Conservation (phyloP, 2,113 vertebrate species). For the Lasiurus borealis region DNA sequence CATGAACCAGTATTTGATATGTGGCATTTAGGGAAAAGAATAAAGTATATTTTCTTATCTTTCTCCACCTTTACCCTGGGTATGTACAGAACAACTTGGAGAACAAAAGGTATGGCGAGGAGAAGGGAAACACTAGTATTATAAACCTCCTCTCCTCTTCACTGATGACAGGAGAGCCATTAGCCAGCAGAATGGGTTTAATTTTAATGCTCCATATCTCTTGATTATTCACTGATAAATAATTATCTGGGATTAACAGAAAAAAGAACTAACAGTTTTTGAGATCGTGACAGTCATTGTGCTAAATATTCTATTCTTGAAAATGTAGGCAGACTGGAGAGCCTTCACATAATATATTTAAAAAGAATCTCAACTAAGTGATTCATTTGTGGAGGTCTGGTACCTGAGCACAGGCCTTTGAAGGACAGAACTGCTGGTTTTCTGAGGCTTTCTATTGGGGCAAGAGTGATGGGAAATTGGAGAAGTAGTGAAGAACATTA, state of each 20-base stretch:
- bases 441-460: neutral
- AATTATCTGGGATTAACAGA: neutral
- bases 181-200: neutral
- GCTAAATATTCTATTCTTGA: neutral
- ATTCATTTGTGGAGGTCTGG: neutral
- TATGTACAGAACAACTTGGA: neutral
- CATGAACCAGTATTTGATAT: neutral
- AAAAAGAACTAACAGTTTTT: neutral
- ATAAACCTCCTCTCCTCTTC: neutral
- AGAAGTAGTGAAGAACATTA: neutral
- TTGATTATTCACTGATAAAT: neutral
- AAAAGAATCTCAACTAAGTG: neutral
- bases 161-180: neutral
- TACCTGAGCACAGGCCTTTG: neutral
- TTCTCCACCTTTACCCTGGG: neutral
- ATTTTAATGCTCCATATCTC: neutral
- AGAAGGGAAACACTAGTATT: neutral
- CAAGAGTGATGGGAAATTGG: neutral
- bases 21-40: neutral
- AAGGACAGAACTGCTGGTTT: neutral
- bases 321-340: neutral
- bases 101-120: neutral
- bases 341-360: neutral
- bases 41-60: neutral
- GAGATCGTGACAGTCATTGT: neutral